Conservation (phyloP, 2,113 vertebrate genomes). For the Taurulus bubalis region DNA sequence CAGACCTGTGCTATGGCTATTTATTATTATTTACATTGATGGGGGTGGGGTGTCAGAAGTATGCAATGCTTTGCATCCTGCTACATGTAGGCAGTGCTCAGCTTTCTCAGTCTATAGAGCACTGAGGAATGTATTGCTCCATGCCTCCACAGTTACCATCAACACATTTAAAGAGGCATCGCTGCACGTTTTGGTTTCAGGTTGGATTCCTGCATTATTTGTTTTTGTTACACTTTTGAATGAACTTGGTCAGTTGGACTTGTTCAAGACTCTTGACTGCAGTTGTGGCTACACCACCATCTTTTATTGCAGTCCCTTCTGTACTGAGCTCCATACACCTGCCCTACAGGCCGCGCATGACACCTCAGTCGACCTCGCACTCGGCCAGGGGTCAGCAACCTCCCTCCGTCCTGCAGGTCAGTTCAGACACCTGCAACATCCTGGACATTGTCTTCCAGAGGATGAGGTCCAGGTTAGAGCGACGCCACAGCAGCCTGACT, state of each 20-base stretch:
- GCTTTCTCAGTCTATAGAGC: too few relatives aligned
- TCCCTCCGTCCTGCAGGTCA: not conserved
- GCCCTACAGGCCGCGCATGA: not conserved
- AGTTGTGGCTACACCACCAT: not conserved
- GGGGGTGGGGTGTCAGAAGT: too few relatives aligned
- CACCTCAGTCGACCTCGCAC: not conserved
- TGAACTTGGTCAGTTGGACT: not conserved
- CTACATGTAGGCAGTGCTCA: too few relatives aligned
- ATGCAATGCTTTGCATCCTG: too few relatives aligned
- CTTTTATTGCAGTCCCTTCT: not conserved
- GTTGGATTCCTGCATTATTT: not conserved
- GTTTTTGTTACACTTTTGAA: not conserved
- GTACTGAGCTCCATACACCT: not conserved
- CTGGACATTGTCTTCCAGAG: constrained; percentile 25
- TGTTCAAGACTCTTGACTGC: not conserved
- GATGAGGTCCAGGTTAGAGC: constrained; percentile 14
- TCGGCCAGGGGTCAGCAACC: not conserved
- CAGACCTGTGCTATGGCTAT: not conserved
- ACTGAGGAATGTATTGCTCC: too few relatives aligned
- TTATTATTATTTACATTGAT: too few relatives aligned
- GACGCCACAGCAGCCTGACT: not conserved
- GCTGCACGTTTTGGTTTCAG: not conserved
- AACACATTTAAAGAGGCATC: too few relatives aligned
- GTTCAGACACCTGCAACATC: not conserved
- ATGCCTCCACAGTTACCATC: too few relatives aligned